Percentiles rank a stretch among this genome's conserved stretches.
These are phyloP conservation scores for Thyatira batis DNA, from an alignment of 2,888 invertebrate genomes.

Conservation along the genomic window DNA sequence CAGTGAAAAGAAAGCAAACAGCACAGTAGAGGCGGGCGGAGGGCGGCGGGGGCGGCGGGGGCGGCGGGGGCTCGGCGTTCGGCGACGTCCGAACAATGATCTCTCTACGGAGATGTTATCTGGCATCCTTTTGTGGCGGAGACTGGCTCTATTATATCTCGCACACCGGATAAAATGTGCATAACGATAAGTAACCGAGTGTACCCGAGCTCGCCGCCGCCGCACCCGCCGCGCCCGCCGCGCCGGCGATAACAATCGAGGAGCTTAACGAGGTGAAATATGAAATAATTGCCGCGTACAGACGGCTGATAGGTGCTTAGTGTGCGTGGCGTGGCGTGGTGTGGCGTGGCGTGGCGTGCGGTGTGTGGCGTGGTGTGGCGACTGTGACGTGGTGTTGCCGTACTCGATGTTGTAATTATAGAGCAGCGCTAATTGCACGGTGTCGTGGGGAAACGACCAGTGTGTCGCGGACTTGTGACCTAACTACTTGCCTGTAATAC, in stretches of 20 bases:
- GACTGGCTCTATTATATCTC: background rate
- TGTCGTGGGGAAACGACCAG: background rate
- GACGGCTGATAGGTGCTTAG: slow-evolving; percentile 8
- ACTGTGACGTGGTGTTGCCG: background rate
- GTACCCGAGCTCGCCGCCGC: background rate
- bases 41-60: background rate
- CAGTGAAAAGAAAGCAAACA: background rate
- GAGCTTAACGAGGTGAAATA: slow-evolving; percentile 9
- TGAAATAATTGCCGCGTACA: slow-evolving; percentile 10
- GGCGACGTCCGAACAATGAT: background rate
- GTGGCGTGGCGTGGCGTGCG: background rate
- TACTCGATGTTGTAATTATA: background rate
- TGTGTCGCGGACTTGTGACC: no score
- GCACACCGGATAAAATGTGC: background rate
- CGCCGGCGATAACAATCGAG: background rate
- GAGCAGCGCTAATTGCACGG: background rate
- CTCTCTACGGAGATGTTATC: slow-evolving; percentile 2
- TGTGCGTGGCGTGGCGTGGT: background rate
- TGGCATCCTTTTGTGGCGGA: background rate
- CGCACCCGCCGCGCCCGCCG: background rate
- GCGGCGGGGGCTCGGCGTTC: background rate
- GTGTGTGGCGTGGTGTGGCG: background rate
- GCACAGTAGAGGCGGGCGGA: background rate
- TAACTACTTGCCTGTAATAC: no score
- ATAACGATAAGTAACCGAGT: background rate